A percentile compares a stretch with the other conserved stretches of the same genome.
Conservation (phyloP, 2,888 invertebrate genomes). For the Cosmorhoe ocellata region DNA sequence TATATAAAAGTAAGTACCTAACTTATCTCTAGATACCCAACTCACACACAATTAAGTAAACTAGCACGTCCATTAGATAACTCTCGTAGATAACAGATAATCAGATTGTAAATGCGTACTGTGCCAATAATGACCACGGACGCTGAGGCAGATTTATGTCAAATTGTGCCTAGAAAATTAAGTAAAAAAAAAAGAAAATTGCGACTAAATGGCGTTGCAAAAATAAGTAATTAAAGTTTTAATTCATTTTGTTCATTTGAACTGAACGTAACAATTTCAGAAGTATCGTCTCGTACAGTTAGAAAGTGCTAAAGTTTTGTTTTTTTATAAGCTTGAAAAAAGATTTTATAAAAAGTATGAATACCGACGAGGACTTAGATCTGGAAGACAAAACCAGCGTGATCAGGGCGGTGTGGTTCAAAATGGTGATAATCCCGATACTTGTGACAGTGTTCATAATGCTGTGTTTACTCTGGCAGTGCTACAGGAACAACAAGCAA, state of each 20-base stretch:
- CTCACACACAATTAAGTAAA: neutral
- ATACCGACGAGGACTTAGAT: constrained; percentile 10
- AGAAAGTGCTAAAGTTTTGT: neutral
- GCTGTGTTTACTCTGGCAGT: constrained; percentile 50
- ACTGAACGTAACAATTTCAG: too few relatives aligned
- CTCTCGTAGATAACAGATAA: constrained; percentile 15
- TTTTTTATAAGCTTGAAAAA: neutral
- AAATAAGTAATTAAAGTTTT: too few relatives aligned
- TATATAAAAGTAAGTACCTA: too few relatives aligned
- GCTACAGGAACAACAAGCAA: constrained; percentile 53
- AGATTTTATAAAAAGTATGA: constrained; percentile 15
- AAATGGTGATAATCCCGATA: constrained; percentile 38
- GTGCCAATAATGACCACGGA: neutral
- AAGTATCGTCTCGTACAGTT: too few relatives aligned
- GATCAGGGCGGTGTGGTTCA: constrained; percentile 34
- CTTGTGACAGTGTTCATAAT: constrained; percentile 39
- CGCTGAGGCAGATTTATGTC: constrained; percentile 1
- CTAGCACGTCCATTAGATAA: constrained; percentile 15
- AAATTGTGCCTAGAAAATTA: constrained; percentile 6
- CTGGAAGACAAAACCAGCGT: constrained; percentile 14
- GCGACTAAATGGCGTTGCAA: too few relatives aligned
- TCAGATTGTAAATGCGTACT: constrained; percentile 9
- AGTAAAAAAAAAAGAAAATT: neutral
- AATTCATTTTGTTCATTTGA: too few relatives aligned
- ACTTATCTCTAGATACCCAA: neutral